A percentile compares a stretch with the other conserved stretches of the same genome.
phyloP scores from a whole-genome alignment of 1,140 invertebrate genomes.

The Coptotermes formosanus region DNA sequence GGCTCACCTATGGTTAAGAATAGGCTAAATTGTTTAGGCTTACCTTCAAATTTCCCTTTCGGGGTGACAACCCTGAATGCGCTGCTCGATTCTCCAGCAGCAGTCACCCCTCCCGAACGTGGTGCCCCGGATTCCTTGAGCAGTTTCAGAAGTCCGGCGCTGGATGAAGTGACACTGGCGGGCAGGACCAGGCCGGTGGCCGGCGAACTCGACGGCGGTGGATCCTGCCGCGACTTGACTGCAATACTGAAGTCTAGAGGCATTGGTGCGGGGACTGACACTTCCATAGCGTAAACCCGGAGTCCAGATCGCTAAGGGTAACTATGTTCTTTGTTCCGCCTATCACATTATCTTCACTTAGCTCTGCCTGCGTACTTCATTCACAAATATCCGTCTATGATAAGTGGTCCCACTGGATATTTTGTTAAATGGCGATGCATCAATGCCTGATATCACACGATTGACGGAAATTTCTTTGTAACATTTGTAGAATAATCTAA shows the following conservation, averaged over 20 bases:
- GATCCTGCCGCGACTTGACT: constrained; percentile 21
- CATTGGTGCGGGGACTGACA: constrained; percentile 33
- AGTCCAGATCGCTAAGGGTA: too few relatives aligned
- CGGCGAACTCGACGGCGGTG: not conserved
- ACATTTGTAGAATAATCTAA: too few relatives aligned
- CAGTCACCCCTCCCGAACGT: not conserved
- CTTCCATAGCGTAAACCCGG: constrained; percentile 28
- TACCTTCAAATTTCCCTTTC: constrained; percentile 41
- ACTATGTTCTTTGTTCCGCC: too few relatives aligned
- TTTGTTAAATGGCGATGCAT: too few relatives aligned
- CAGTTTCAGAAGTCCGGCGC: constrained; percentile 26
- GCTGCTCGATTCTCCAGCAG: constrained; percentile 36
- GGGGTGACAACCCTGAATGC: constrained; percentile 45
- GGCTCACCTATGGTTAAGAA: too few relatives aligned
- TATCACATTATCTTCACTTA: too few relatives aligned
- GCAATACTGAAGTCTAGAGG: constrained; percentile 36
- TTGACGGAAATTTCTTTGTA: too few relatives aligned
- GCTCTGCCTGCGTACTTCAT: too few relatives aligned
- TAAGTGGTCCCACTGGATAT: too few relatives aligned
- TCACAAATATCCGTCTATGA: too few relatives aligned
- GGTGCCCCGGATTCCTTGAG: constrained; percentile 4
- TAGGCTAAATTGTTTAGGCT: not conserved
- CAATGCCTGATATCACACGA: too few relatives aligned
- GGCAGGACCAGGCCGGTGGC: not conserved
- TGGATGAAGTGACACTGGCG: constrained; percentile 24